Conservation (phyloP, 2,113 vertebrate genomes). For the Rhinolophus ferrumequinum region DNA sequence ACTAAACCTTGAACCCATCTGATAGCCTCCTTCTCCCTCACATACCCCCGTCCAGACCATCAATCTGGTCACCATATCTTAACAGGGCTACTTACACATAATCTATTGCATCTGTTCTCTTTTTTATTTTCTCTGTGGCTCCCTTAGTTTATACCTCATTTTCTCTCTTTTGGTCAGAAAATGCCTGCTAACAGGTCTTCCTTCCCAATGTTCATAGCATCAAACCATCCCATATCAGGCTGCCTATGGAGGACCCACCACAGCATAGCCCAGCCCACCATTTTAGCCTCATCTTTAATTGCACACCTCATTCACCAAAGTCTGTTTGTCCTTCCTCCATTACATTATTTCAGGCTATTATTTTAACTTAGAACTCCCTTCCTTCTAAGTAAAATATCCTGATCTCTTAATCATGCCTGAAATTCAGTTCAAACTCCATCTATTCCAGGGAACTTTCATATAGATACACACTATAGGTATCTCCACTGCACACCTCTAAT, state of each 20-base stretch:
- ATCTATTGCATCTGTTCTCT: not conserved
- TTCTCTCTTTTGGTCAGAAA: not conserved
- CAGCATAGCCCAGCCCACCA: not conserved
- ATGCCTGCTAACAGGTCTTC: not conserved
- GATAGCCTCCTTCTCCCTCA: not conserved
- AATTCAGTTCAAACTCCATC: not conserved
- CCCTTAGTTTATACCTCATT: not conserved
- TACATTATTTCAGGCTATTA: not conserved
- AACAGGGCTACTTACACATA: not conserved
- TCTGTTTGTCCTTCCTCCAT: not conserved
- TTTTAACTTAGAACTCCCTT: not conserved
- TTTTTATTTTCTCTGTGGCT: not conserved
- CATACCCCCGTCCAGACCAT: not conserved
- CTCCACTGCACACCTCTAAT: not conserved
- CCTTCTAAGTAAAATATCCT: not conserved
- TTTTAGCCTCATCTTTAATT: not conserved
- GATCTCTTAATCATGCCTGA: not conserved
- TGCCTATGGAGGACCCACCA: not conserved
- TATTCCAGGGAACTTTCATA: not conserved
- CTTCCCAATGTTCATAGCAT: not conserved
- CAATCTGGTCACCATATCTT: not conserved
- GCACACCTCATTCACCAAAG: not conserved
- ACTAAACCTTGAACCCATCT: not conserved
- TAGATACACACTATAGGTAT: not conserved
- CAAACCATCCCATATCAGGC: not conserved